phyloP scores from a whole-genome alignment of 2,888 invertebrate species.

The Notocelia uddmanniana region DNA sequence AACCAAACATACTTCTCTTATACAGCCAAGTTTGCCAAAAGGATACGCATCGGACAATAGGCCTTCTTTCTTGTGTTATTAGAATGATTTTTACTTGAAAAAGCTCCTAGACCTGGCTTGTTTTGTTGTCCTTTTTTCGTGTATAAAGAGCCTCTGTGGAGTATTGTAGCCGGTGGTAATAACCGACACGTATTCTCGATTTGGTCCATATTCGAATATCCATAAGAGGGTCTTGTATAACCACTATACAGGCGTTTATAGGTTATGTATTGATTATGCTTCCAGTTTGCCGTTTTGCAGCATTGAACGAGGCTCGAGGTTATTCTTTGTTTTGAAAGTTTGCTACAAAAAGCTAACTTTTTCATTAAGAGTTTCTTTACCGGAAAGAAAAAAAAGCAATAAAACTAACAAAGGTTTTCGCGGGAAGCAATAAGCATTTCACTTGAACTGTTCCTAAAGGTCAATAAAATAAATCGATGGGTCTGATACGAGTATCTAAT shows the following conservation, averaged over 20 bases:
- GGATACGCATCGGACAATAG: background rate
- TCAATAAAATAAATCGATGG: slow-evolving; percentile 34
- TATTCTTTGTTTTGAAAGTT: slow-evolving; percentile 12
- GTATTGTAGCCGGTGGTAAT: slow-evolving; percentile 17
- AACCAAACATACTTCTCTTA: slow-evolving; percentile 47
- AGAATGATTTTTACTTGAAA: slow-evolving; percentile 12
- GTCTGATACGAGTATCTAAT: slow-evolving; percentile 21
- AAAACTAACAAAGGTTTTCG: slow-evolving; percentile 4
- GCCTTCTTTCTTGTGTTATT: background rate
- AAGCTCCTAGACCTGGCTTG: background rate
- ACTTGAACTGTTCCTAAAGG: slow-evolving; percentile 16
- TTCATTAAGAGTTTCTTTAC: slow-evolving; percentile 8
- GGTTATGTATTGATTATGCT: slow-evolving; percentile 11
- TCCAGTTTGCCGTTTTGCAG: slow-evolving; percentile 3
- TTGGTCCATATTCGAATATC: slow-evolving; percentile 12
- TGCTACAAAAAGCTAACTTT: background rate
- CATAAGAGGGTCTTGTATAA: background rate
- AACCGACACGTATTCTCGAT: slow-evolving; percentile 17
- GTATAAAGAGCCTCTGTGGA: slow-evolving; percentile 7
- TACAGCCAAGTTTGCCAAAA: slow-evolving; percentile 11
- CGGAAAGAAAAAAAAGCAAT: background rate
- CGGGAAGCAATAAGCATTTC: slow-evolving; percentile 16
- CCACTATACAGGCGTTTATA: slow-evolving; percentile 6
- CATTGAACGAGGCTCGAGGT: background rate
- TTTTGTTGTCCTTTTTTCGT: slow-evolving; percentile 22